phyloP scores from a whole-genome alignment of 2,113 vertebrate genomes.

The Meriones unguiculatus region DNA sequence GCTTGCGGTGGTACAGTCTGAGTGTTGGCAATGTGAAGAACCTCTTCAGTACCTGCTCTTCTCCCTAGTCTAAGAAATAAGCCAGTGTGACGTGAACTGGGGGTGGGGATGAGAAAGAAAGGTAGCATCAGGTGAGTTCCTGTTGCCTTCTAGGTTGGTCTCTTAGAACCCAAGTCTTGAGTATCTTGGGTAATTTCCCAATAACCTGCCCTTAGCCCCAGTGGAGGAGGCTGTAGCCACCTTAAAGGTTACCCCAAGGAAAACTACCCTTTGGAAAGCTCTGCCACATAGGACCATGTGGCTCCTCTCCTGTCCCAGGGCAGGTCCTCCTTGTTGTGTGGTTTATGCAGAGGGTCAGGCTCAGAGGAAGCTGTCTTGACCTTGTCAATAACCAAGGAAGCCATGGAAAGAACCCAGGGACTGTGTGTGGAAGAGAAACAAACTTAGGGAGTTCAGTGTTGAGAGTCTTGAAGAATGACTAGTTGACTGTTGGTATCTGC shows the following conservation, averaged over 20 bases:
- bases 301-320: neutral
- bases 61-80: neutral
- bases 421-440: neutral
- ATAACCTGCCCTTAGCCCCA: neutral
- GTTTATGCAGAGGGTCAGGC: neutral
- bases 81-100: neutral
- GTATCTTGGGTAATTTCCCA: neutral
- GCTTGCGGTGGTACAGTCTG: neutral
- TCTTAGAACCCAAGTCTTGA: neutral
- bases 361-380: neutral
- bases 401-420: neutral
- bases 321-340: neutral
- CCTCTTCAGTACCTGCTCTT: neutral
- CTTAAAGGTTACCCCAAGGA: neutral
- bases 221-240: neutral
- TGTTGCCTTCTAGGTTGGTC: neutral
- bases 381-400: neutral
- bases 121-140: neutral
- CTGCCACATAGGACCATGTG: neutral
- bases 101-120: neutral
- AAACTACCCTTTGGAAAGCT: neutral
- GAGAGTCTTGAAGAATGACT: neutral
- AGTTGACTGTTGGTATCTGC: neutral
- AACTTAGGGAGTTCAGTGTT: neutral
- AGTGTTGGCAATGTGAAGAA: neutral